Conservation (phyloP, 2,797 vertebrate genomes). For the Glossophaga mutica region DNA sequence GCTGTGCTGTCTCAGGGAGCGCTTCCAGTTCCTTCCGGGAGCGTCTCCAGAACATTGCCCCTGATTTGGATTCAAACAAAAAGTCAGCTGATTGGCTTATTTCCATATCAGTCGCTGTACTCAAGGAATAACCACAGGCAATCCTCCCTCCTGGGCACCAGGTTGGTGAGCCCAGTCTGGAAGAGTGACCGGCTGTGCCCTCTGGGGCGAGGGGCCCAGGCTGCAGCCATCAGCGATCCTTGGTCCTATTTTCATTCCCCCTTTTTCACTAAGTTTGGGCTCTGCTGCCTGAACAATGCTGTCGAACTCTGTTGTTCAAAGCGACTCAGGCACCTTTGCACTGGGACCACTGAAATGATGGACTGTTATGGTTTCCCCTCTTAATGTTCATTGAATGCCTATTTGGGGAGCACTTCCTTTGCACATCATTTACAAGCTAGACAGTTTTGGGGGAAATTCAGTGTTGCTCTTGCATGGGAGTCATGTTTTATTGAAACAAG, state of each 20-base stretch:
- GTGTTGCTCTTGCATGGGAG: slow-evolving; percentile 62
- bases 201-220: neutral
- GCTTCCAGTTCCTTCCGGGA: neutral
- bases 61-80: neutral
- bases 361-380: slow-evolving; percentile 66
- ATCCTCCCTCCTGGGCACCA: neutral
- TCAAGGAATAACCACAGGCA: slow-evolving; percentile 15
- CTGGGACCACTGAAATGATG: slow-evolving; percentile 78
- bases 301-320: slow-evolving; percentile 76
- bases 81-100: neutral
- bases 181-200: neutral
- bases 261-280: slow-evolving; percentile 59
- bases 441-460: slow-evolving; percentile 75
- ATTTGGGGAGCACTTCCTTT: slow-evolving; percentile 81
- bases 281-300: slow-evolving; percentile 65
- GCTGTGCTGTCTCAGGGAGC: neutral
- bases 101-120: neutral
- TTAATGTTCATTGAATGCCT: slow-evolving; percentile 77
- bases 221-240: neutral
- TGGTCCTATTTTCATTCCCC: slow-evolving; percentile 28
- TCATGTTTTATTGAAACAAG: slow-evolving; percentile 38
- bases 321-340: slow-evolving; percentile 74
- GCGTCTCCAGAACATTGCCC: neutral
- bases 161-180: neutral
- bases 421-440: slow-evolving; percentile 76